Percentiles rank a stretch among this genome's conserved stretches.
These are phyloP conservation scores for Microtus oregoni DNA, from an alignment of 2,113 vertebrate genomes.

Conservation along the genomic window DNA sequence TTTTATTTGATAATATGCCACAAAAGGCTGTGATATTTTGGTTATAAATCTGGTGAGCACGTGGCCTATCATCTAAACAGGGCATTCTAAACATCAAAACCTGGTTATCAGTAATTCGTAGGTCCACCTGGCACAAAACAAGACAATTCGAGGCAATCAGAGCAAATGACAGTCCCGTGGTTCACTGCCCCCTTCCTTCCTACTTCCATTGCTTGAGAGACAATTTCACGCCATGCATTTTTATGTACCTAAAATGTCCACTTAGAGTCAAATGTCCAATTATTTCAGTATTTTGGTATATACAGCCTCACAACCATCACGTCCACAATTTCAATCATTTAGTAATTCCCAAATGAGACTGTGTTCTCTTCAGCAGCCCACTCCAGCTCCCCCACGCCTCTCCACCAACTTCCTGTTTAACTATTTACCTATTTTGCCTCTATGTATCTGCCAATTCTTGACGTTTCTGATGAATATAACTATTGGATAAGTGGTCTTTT, in stretches of 20 bases:
- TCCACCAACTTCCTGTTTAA: background rate
- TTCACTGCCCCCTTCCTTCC: background rate
- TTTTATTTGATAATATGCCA: constrained; percentile 12
- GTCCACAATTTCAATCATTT: background rate
- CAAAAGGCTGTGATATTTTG: constrained; percentile 9
- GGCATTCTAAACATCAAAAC: constrained; percentile 16
- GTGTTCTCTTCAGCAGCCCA: background rate
- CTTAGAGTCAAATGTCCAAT: constrained; percentile 11
- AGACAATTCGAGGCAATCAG: background rate
- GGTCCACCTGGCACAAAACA: background rate
- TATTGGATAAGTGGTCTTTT: background rate
- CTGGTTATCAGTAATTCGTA: background rate
- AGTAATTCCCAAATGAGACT: constrained; percentile 18
- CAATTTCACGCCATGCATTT: constrained; percentile 4
- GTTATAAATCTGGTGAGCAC: background rate
- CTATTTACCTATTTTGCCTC: background rate
- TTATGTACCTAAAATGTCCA: constrained; percentile 35
- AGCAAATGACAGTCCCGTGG: background rate
- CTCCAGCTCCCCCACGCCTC: background rate
- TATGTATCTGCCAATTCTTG: background rate
- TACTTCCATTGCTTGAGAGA: background rate
- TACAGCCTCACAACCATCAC: background rate
- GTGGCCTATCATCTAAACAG: background rate
- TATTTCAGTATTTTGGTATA: background rate
- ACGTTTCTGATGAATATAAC: constrained; percentile 18